A percentile compares a stretch with the other conserved stretches of the same genome.
Evolutionary conservation across 2,888 invertebrate species (phyloP).

Genomic region (Temnothorax ravouxi): DNA sequence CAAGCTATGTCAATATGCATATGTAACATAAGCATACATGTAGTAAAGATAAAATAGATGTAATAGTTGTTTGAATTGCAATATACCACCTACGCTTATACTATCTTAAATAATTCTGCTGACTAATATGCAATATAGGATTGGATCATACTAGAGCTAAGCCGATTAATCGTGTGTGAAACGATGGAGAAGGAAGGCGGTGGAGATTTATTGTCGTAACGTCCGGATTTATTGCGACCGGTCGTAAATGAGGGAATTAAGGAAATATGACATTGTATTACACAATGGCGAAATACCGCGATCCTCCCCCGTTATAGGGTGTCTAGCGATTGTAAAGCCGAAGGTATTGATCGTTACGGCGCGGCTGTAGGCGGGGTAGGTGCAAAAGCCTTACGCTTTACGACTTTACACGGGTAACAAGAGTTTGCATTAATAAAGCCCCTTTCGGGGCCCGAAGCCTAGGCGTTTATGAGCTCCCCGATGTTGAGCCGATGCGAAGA

Average conservation of each 20-base stretch:
- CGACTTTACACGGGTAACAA: conserved; percentile 77
- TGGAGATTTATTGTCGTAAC: conserved; percentile 19
- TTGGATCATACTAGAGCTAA: not conserved
- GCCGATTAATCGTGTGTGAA: conserved; percentile 19
- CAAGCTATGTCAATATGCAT: not conserved
- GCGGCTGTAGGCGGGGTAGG: conserved; percentile 62
- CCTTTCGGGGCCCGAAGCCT: conserved; percentile 29
- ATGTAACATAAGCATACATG: not conserved
- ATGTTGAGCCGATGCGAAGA: conserved; percentile 60
- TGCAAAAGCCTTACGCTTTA: conserved; percentile 74
- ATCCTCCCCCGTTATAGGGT: conserved; percentile 45
- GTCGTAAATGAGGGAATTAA: conserved; percentile 70
- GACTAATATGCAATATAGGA: not conserved
- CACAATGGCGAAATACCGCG: conserved; percentile 52
- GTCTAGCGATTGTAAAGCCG: conserved; percentile 72
- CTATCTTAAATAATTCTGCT: not conserved
- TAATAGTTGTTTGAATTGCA: not conserved
- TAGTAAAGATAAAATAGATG: not conserved
- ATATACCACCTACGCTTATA: not conserved
- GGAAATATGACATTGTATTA: conserved; percentile 64
- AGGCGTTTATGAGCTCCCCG: conserved; percentile 69
- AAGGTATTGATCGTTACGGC: conserved; percentile 74
- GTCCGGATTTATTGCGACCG: conserved; percentile 35
- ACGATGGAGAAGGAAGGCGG: not conserved
- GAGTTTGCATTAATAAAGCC: conserved; percentile 77